These are phyloP conservation scores for Phacellophora camtschatica DNA, from an alignment of 30 jellyfish, hydroid and myxozoan species.

Conservation along the genomic window DNA sequence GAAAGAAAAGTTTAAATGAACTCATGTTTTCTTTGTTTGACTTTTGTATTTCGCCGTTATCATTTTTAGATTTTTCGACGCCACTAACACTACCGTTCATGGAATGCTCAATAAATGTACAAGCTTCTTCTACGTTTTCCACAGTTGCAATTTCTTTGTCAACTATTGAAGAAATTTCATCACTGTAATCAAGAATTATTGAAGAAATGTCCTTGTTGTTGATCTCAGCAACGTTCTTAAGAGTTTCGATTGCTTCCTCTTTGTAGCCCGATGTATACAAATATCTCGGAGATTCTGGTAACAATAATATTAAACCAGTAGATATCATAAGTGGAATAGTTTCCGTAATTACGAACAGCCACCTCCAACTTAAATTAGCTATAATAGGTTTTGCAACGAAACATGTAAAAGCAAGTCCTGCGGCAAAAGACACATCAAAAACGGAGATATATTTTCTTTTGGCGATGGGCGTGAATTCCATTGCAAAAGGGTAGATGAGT, in stretches of 20 bases:
- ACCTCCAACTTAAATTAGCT: background rate
- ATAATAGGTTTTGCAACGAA: background rate
- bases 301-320: background rate
- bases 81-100: too few relatives aligned
- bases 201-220: background rate
- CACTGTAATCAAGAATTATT: too few relatives aligned
- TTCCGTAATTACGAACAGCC: background rate
- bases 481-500: background rate
- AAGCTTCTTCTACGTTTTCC: too few relatives aligned
- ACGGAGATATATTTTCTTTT: background rate
- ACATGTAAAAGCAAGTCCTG: background rate
- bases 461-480: background rate
- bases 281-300: background rate
- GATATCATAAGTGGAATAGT: background rate
- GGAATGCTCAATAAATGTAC: too few relatives aligned
- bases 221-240: background rate
- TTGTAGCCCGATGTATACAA: background rate
- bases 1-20: too few relatives aligned
- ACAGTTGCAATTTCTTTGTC: too few relatives aligned
- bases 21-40: too few relatives aligned
- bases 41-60: too few relatives aligned
- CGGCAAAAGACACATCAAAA: background rate
- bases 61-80: too few relatives aligned
- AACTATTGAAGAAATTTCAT: too few relatives aligned
- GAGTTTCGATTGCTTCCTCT: background rate